Evolutionary conservation across 2,113 vertebrate species (phyloP), one percentile per base, ranked within the genome.

Genomic region (Sula dactylatra): DNA sequence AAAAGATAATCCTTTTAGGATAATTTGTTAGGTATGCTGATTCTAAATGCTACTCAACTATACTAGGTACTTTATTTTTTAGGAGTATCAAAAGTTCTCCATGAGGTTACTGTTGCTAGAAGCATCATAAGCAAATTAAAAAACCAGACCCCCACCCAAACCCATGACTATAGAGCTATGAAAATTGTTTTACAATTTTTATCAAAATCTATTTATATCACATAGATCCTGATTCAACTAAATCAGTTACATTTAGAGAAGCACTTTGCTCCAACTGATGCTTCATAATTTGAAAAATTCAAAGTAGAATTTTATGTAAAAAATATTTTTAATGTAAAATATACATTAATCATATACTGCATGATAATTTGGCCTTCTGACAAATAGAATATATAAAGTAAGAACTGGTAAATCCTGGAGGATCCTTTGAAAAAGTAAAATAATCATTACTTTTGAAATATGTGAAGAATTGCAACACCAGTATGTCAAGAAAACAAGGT

Each of bases 91-190:
- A 26, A 83, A 69, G 5, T 72, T 61, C 16, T 50, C 18, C 1
- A 0, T 49, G 40, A 55, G 22, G 7, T 32, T 86, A 56, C 34
- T 72, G 11, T 34, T 93, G n/a, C 11, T 49, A 62, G 47, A 79
- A 69, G 3, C 44, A 62, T 13, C 29, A 59, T 55, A 88, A 62
- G 7, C 4, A 82, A 79, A 42, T 29, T 21, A 32, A 36, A 64
- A 45, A n/a, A 16, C 0, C 6, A 31, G 2, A n/a, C 7, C 6
- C 7, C 6, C 15, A 16, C 9, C n/a, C n/a, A 42, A 55, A 61
- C 81, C 16, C 21, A 16, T n/a, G 8, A 22, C 11, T 27, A 7
- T 34, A 76, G 17, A 87, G 31, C 2, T 84, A n/a, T 40, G 12
- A 5, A 79, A 54, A 76, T 11, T n/a, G 4, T 6, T 44, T 54